Evolutionary conservation across 2,113 vertebrate genomes (phyloP).

Genomic region (Crotalus horridus): DNA sequence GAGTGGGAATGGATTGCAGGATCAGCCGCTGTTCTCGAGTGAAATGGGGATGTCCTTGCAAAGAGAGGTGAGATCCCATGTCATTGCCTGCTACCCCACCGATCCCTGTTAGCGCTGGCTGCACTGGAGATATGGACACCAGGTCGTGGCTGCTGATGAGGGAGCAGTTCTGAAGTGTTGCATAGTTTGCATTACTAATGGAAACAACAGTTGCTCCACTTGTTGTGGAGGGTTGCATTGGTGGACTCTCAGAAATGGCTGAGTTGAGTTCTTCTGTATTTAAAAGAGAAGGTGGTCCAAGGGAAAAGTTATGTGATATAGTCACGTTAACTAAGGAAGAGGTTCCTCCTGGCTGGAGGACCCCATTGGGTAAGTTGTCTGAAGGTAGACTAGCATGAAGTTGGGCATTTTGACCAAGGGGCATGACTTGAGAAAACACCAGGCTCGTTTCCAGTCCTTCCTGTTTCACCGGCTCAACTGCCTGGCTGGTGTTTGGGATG

Average conservation of each 20-base stretch:
- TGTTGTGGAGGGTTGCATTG: slow-evolving; percentile 67
- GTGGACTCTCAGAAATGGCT: slow-evolving; percentile 69
- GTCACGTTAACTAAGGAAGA: slow-evolving; percentile 75
- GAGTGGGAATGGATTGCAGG: slow-evolving; percentile 77
- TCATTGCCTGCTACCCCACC: slow-evolving; percentile 62
- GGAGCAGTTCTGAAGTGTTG: slow-evolving; percentile 78
- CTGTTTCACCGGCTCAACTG: slow-evolving; percentile 85
- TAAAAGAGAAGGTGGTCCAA: slow-evolving; percentile 70
- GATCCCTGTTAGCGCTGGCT: slow-evolving; percentile 66
- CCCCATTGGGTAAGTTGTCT: slow-evolving; percentile 67
- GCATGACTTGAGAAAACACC: slow-evolving; percentile 87
- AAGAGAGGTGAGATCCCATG: slow-evolving; percentile 59
- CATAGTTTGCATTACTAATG: slow-evolving; percentile 78
- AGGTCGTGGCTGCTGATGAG: slow-evolving; percentile 76
- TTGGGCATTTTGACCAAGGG: slow-evolving; percentile 83
- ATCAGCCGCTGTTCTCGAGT: slow-evolving; percentile 75
- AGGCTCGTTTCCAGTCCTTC: slow-evolving; percentile 84
- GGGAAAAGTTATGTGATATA: slow-evolving; percentile 70
- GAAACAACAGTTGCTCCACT: slow-evolving; percentile 83
- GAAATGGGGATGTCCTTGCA: slow-evolving; percentile 76
- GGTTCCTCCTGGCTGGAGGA: slow-evolving; percentile 71
- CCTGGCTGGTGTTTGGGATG: slow-evolving; percentile 79
- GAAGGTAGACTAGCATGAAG: slow-evolving; percentile 77
- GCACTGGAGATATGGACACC: slow-evolving; percentile 71
- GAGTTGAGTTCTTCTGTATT: slow-evolving; percentile 74